phyloP scores from a whole-genome alignment of 2,888 invertebrate genomes.

The Eupelmus urozonus region DNA sequence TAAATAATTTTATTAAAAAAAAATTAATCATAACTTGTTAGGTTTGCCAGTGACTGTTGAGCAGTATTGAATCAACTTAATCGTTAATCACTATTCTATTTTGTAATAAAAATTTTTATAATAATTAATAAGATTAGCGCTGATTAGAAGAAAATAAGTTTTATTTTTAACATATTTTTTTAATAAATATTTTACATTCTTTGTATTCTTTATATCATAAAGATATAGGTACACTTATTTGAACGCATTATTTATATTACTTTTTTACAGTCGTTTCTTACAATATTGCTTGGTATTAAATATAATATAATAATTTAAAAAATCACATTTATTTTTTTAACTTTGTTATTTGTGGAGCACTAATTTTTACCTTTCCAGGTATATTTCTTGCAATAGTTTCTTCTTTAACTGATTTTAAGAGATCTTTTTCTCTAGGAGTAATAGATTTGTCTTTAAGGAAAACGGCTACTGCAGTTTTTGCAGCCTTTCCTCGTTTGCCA shows the following conservation, averaged over 20 bases:
- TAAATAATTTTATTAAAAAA: conserved; percentile 13
- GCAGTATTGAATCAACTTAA: conserved; percentile 51
- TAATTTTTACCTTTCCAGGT: conserved; percentile 97
- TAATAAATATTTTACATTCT: conserved; percentile 55
- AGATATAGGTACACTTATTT: conserved; percentile 40
- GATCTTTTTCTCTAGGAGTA: conserved; percentile 89
- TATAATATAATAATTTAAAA: conserved; percentile 44
- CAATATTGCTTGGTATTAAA: conserved; percentile 33
- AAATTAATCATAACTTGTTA: conserved; percentile 29
- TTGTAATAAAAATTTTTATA: conserved; percentile 51
- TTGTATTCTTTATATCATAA: conserved; percentile 55
- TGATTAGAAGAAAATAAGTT: conserved; percentile 55
- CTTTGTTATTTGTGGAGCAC: conserved; percentile 89
- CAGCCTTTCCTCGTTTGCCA: conserved; percentile 95
- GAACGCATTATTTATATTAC: conserved; percentile 39
- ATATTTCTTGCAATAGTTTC: conserved; percentile 95
- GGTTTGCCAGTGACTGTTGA: conserved; percentile 49
- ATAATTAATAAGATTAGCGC: conserved; percentile 36
- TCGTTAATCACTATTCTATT: conserved; percentile 29
- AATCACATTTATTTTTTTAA: conserved; percentile 79
- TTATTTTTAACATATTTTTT: conserved; percentile 52
- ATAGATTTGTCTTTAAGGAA: conserved; percentile 90
- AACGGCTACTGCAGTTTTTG: conserved; percentile 92
- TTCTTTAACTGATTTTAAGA: conserved; percentile 94
- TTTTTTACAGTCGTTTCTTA: conserved; percentile 45